phyloP scores from a whole-genome alignment of 2,113 vertebrate genomes.

The Sapajus apella region DNA sequence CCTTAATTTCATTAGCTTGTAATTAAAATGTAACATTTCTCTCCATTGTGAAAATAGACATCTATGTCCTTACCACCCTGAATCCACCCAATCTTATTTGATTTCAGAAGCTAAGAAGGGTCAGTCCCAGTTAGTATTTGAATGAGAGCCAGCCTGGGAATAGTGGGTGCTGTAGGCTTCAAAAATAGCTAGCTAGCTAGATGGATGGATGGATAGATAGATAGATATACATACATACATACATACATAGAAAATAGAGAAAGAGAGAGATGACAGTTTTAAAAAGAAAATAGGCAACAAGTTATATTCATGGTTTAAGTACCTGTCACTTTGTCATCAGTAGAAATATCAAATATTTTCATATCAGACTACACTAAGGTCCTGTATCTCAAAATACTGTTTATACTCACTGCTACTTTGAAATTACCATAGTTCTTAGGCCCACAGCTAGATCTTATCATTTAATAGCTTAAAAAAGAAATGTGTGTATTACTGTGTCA shows the following conservation, averaged over 20 bases:
- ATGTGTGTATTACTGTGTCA: neutral
- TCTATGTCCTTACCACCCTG: neutral
- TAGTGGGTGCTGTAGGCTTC: neutral
- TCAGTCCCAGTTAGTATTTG: neutral
- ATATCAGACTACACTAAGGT: neutral
- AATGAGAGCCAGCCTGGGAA: neutral
- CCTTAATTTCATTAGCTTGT: neutral
- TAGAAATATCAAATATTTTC: constrained; percentile 11
- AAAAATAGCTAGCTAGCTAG: neutral
- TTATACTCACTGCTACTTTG: neutral
- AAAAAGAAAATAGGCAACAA: neutral
- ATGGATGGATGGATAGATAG: no score
- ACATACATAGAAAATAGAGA: neutral
- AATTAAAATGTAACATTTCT: neutral
- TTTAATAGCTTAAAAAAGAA: neutral
- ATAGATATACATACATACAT: no score
- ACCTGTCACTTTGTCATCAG: neutral
- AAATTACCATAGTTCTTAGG: neutral
- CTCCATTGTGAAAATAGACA: neutral
- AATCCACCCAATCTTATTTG: neutral
- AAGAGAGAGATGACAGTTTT: neutral
- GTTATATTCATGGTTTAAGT: neutral
- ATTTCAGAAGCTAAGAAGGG: neutral
- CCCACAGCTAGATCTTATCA: neutral
- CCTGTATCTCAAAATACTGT: neutral